Evolutionary conservation across 2,797 vertebrate genomes (phyloP).

Genomic region (Petrocephalus sullivani): DNA sequence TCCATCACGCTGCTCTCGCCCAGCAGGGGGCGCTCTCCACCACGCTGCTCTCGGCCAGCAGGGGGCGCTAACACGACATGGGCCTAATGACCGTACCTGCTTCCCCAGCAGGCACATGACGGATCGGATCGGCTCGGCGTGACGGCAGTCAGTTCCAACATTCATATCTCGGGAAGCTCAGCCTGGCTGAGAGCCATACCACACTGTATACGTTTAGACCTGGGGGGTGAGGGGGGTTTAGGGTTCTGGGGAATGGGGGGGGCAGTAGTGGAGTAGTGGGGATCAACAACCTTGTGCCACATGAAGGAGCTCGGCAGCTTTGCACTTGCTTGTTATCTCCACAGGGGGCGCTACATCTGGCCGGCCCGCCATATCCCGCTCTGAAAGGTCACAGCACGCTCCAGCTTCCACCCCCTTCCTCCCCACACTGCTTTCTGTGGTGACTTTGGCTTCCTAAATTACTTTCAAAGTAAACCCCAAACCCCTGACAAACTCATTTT

Average conservation of each 20-base stretch:
- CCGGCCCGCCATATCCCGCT: background rate
- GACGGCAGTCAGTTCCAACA: conserved; percentile 24
- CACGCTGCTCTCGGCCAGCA: conserved; percentile 4
- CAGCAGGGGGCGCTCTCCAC: background rate
- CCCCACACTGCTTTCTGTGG: conserved; percentile 6
- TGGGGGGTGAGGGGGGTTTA: background rate
- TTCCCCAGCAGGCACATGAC: conserved; percentile 24
- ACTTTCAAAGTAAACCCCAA: conserved; percentile 19
- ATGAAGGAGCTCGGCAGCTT: background rate
- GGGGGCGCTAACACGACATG: conserved; percentile 1
- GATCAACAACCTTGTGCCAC: background rate
- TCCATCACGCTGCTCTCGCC: conserved; percentile 6
- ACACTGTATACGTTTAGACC: background rate
- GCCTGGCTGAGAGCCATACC: background rate
- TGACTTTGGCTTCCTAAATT: conserved; percentile 25
- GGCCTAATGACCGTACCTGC: conserved; percentile 24
- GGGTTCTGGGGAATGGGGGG: background rate
- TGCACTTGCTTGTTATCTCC: too few relatives aligned
- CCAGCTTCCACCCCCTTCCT: background rate
- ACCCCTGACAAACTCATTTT: conserved; percentile 22
- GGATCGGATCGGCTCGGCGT: background rate
- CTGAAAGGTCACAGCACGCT: conserved; percentile 17
- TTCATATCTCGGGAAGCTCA: conserved; percentile 17
- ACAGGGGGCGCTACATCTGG: too few relatives aligned
- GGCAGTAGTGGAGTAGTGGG: background rate